A percentile compares a stretch with the other conserved stretches of the same genome.
These are phyloP conservation scores for Orussus abietinus DNA, from an alignment of 1,140 invertebrate genomes.

Conservation along the genomic window DNA sequence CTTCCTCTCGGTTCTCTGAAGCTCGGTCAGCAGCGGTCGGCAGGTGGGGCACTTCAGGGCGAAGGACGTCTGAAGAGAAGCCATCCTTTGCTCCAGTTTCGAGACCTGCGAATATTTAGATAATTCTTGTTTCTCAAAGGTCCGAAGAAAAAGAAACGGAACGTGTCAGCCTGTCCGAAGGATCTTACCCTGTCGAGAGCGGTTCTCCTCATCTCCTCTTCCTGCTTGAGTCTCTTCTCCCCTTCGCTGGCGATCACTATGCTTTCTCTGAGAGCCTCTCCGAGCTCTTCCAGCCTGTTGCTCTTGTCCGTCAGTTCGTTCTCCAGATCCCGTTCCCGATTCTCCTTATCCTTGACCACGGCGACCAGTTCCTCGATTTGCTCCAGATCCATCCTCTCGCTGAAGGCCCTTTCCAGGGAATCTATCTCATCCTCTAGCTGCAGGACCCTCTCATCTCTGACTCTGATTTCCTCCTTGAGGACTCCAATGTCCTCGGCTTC, in stretches of 20 bases:
- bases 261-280: conserved; percentile 58
- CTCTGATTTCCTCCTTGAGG: conserved; percentile 37
- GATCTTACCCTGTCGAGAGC: conserved; percentile 61
- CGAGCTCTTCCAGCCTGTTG: conserved; percentile 33
- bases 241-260: conserved; percentile 62
- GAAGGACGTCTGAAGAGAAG: conserved; percentile 64
- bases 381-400: conserved; percentile 39
- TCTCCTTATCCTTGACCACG: conserved; percentile 38
- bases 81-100: conserved; percentile 66
- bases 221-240: conserved; percentile 61
- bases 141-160: conserved; percentile 11
- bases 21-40: conserved; percentile 57
- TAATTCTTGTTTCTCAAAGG: neutral
- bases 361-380: conserved; percentile 41
- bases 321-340: conserved; percentile 27
- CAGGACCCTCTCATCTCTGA: conserved; percentile 31
- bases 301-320: conserved; percentile 24
- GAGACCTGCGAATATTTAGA: conserved; percentile 60
- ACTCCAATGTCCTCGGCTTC: conserved; percentile 29
- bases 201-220: conserved; percentile 58
- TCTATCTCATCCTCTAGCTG: conserved; percentile 40
- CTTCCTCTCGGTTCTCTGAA: conserved; percentile 59
- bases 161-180: conserved; percentile 2
- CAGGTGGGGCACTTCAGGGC: conserved; percentile 66
- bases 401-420: conserved; percentile 37